Conservation (phyloP, 2,113 vertebrate genomes). For the Merops nubicus region DNA sequence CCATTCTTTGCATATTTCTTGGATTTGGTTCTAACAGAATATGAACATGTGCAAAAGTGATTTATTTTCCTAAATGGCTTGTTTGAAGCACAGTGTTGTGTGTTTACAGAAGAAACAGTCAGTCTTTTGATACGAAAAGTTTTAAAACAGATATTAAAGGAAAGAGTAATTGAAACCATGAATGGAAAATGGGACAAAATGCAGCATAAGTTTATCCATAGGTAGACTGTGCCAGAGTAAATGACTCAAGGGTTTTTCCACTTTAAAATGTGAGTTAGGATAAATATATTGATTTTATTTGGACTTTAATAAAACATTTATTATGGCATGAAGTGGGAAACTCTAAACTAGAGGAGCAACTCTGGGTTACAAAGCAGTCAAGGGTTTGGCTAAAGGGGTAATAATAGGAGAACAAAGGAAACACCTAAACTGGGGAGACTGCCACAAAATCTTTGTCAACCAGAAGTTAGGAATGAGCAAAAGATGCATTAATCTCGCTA, state of each 20-base stretch:
- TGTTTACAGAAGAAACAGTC: neutral
- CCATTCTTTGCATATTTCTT: conserved; percentile 9
- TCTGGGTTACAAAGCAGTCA: neutral
- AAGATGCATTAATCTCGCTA: fast-evolving
- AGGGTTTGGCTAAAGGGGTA: neutral
- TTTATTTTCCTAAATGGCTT: neutral
- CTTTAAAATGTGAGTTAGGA: neutral
- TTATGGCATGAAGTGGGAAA: neutral
- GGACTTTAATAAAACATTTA: neutral
- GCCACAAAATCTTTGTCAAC: neutral
- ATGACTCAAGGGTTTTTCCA: neutral
- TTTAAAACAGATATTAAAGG: neutral
- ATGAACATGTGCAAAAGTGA: neutral
- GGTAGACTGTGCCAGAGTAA: neutral
- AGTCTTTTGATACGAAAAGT: neutral
- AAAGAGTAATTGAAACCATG: neutral
- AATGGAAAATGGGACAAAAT: neutral
- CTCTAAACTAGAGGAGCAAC: neutral
- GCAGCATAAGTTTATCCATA: neutral
- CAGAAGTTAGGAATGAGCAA: neutral
- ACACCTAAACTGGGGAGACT: neutral
- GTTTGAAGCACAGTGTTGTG: neutral
- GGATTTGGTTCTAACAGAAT: neutral
- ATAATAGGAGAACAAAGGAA: neutral
- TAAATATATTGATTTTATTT: neutral